Conservation (phyloP, 2,888 invertebrate species). For the Eupithecia subumbrata region DNA sequence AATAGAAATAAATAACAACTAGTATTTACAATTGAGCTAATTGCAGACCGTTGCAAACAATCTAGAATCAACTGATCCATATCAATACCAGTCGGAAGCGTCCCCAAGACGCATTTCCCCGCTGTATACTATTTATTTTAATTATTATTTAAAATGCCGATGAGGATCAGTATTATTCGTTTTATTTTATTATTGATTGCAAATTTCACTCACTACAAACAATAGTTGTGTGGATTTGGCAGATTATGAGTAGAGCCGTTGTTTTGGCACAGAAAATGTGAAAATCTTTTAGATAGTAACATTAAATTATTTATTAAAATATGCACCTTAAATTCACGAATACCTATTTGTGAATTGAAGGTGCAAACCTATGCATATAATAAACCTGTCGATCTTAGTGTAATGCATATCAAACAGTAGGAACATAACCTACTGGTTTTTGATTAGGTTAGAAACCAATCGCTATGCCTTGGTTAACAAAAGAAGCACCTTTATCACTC, state of each 20-base stretch:
- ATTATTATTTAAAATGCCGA: background rate
- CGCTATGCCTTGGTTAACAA: background rate
- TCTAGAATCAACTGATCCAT: too few relatives aligned
- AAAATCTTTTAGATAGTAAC: background rate
- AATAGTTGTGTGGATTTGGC: background rate
- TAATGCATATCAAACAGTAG: background rate
- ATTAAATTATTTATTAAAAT: background rate
- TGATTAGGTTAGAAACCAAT: background rate
- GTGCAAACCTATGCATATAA: background rate
- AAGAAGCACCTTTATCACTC: slow-evolving; percentile 1
- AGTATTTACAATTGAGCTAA: too few relatives aligned
- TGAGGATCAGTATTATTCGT: background rate
- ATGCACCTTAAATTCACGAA: background rate
- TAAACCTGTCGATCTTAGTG: background rate
- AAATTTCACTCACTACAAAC: background rate
- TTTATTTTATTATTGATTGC: background rate
- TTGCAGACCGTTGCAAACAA: too few relatives aligned
- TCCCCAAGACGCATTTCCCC: too few relatives aligned
- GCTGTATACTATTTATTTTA: too few relatives aligned
- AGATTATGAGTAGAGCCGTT: background rate
- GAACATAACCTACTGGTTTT: background rate
- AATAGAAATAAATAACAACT: too few relatives aligned
- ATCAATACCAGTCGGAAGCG: too few relatives aligned
- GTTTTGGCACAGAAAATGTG: background rate
- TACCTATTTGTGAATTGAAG: background rate